These are phyloP conservation scores for Caerostris extrusa DNA, from an alignment of 1,140 invertebrate species.

Conservation along the genomic window DNA sequence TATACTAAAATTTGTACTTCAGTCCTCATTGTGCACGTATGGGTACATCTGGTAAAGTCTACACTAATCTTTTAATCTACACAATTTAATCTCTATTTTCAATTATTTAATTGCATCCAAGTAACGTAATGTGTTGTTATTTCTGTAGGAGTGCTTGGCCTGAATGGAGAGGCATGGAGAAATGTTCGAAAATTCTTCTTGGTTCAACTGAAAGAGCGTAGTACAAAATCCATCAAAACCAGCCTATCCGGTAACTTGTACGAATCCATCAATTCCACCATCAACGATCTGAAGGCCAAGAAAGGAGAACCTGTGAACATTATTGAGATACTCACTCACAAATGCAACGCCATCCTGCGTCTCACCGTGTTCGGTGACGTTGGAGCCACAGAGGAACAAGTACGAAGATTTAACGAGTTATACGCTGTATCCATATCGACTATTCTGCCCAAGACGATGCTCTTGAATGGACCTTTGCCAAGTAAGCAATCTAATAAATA, in stretches of 20 bases:
- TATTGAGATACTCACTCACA: background rate
- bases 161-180: constrained; percentile 55
- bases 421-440: background rate
- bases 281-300: background rate
- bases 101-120: background rate
- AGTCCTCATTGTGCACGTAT: background rate
- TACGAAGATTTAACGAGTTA: background rate
- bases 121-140: background rate
- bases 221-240: background rate
- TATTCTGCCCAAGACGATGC: background rate
- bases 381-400: constrained; percentile 25
- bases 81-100: background rate
- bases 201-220: constrained; percentile 26
- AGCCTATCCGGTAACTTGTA: background rate
- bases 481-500: background rate
- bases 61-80: too few relatives aligned
- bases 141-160: background rate
- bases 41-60: background rate
- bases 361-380: background rate
- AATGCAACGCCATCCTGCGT: constrained; percentile 6
- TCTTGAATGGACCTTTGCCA: constrained; percentile 3
- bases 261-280: background rate
- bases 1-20: too few relatives aligned
- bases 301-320: background rate
- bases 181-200: constrained; percentile 60